Base-by-base conservation (phyloP, 2,888 invertebrate genomes). In the Lasioglossum morio region DNA sequence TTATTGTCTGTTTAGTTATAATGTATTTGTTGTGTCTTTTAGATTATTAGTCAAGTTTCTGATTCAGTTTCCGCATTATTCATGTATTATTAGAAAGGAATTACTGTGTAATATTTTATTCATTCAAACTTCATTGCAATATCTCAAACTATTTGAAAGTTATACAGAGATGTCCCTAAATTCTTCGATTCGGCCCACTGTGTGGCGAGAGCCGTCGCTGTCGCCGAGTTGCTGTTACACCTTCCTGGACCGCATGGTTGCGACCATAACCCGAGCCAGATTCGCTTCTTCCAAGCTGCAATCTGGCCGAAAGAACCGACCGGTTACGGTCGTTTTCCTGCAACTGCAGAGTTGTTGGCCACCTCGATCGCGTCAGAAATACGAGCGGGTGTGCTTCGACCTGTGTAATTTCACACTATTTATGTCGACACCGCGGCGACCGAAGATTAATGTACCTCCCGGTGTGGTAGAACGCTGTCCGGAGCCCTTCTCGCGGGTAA, bases 401-500 rank as follows among this genome's bases (percentile, higher is more conserved):
- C 69, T 23, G 34, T 34, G 69, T 69, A 37, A 37, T 69, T 69
- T 37, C 69, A 69, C 69, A 37, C 34, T 69, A 69, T 69, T 69
- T 46, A 69, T 23, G 69, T 69, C 69, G 37, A 69, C 72, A 43
- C 72, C 72, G 63, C 70, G 63, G 79, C 77, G 63, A 66, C 81
- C 70, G 80, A 40, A n/a, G 69, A 37, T 37, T 37, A 69, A 69
- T 69, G 37, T 37, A n/a, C 69, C 34, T 23, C 23, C 19, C 23
- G 69, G 19, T 12, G 69, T 10, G 37, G 37, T 7, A 8, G 30
- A 19, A 30, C 66, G 60, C 14, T 60, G 60, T n/a, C 14, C 60
- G 27, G 34, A 16, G 34, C 34, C 19, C 34, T 34, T 19, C 34
- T 30, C 66, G 34, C 19, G 34, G 34, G 34, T 30, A 19, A 66